Evolutionary conservation across 2,797 vertebrate genomes (phyloP).

Genomic region (Pseudopleuronectes americanus): DNA sequence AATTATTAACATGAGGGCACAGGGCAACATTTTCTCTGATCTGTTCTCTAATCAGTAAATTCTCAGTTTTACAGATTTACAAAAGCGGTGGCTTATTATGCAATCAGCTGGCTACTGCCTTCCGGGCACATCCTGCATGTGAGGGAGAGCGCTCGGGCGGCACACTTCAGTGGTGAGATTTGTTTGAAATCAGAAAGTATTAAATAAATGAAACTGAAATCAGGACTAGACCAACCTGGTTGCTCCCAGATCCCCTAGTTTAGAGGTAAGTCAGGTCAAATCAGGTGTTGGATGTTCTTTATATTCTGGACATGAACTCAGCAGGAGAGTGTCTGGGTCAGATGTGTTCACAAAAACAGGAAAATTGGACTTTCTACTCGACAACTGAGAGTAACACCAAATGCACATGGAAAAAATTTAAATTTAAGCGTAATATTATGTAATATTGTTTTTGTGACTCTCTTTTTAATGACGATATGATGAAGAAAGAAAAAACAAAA

Average conservation of each 20-base stretch:
- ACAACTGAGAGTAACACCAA: too few species aligned
- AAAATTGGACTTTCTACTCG: too few species aligned
- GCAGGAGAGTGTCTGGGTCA: too few species aligned
- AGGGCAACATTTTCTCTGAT: constrained; percentile 1
- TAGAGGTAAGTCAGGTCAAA: neutral
- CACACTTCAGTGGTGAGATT: constrained; percentile 11
- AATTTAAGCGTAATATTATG: too few species aligned
- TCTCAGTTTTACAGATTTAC: constrained; percentile 23
- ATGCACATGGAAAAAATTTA: neutral
- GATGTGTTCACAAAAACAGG: too few species aligned
- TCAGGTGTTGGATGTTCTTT: neutral
- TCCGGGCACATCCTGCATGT: neutral
- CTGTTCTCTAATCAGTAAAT: constrained; percentile 15
- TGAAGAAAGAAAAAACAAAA: neutral
- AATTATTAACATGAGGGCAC: neutral
- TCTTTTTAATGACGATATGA: neutral
- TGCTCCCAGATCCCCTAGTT: neutral
- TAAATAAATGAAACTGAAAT: neutral
- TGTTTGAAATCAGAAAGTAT: neutral
- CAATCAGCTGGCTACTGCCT: constrained; percentile 16
- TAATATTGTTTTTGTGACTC: neutral
- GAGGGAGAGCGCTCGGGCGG: neutral
- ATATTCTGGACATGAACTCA: too few species aligned
- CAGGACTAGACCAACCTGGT: neutral
- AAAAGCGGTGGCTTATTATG: constrained; percentile 26